Evolutionary conservation across 2,888 invertebrate genomes (phyloP).

Genomic region (Azorinus chamasolen): DNA sequence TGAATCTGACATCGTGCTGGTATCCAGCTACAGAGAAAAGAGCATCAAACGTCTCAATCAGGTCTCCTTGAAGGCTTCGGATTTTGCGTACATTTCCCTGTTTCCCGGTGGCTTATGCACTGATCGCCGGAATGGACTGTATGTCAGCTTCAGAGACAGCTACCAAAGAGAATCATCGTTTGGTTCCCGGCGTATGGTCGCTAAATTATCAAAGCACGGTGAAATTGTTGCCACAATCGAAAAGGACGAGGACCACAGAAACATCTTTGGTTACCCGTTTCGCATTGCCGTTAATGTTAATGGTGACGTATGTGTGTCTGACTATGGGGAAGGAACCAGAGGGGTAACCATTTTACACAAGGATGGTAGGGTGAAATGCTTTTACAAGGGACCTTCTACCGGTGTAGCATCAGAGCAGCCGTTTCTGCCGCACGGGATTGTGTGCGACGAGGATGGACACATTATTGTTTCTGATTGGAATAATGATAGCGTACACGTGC

Average conservation of each 20-base stretch:
- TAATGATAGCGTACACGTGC: conserved; percentile 66
- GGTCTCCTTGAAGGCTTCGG: conserved; percentile 58
- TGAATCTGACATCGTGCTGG: conserved; percentile 47
- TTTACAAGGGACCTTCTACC: conserved; percentile 52
- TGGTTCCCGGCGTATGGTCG: conserved; percentile 62
- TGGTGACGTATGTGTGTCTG: conserved; percentile 64
- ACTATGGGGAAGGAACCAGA: conserved; percentile 62
- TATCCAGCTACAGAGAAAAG: conserved; percentile 65
- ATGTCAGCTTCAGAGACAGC: conserved; percentile 65
- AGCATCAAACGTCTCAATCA: conserved; percentile 63
- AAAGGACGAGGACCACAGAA: conserved; percentile 59
- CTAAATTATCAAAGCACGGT: conserved; percentile 62
- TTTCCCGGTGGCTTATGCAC: conserved; percentile 61
- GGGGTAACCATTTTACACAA: conserved; percentile 58
- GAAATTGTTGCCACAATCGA: conserved; percentile 62
- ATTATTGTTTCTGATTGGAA: conserved; percentile 69
- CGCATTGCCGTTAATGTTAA: conserved; percentile 60
- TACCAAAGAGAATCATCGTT: conserved; percentile 50
- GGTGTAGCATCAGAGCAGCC: conserved; percentile 52
- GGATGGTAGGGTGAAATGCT: conserved; percentile 50
- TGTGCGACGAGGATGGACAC: conserved; percentile 63
- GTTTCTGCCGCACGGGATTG: conserved; percentile 66
- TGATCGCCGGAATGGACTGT: conserved; percentile 55
- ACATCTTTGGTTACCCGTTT: conserved; percentile 64
- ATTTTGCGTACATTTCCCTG: conserved; percentile 61